phyloP scores from a whole-genome alignment of 2,797 vertebrate species.

The Pristis pectinata region DNA sequence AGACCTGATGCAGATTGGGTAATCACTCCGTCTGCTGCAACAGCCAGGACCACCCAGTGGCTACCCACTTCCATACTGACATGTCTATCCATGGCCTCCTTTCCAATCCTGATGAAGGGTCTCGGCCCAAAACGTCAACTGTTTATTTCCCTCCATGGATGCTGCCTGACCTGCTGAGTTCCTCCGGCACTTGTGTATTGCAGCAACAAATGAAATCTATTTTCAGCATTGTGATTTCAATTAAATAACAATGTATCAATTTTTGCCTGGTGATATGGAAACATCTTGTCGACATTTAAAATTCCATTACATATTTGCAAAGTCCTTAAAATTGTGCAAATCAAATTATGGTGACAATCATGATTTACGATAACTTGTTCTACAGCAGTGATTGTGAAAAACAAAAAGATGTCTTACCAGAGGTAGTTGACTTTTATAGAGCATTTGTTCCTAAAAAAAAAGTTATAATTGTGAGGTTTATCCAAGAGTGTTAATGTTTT shows the following conservation, averaged over 20 bases:
- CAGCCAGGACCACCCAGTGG: too few species aligned
- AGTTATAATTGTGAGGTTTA: not conserved
- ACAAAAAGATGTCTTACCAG: constrained; percentile 50
- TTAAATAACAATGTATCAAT: not conserved
- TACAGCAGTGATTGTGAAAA: not conserved
- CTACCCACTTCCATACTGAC: too few species aligned
- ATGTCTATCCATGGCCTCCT: too few species aligned
- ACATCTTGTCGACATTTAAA: not conserved
- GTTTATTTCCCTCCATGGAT: too few species aligned
- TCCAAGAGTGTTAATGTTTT: not conserved
- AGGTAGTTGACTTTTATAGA: constrained; percentile 53
- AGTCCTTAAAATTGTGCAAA: too few species aligned
- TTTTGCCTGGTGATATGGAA: not conserved
- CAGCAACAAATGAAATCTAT: not conserved
- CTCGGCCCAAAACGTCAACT: too few species aligned
- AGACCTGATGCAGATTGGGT: too few species aligned
- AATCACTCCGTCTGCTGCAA: too few species aligned
- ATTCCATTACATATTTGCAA: too few species aligned
- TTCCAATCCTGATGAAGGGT: too few species aligned
- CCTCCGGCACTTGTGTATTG: too few species aligned
- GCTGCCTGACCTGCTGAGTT: too few species aligned
- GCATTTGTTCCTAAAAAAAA: constrained; percentile 56
- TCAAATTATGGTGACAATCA: not conserved
- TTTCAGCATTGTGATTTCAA: not conserved
- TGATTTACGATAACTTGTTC: not conserved